Evolutionary conservation across 1,140 invertebrate species (phyloP).

Genomic region (Ceratitis capitata): DNA sequence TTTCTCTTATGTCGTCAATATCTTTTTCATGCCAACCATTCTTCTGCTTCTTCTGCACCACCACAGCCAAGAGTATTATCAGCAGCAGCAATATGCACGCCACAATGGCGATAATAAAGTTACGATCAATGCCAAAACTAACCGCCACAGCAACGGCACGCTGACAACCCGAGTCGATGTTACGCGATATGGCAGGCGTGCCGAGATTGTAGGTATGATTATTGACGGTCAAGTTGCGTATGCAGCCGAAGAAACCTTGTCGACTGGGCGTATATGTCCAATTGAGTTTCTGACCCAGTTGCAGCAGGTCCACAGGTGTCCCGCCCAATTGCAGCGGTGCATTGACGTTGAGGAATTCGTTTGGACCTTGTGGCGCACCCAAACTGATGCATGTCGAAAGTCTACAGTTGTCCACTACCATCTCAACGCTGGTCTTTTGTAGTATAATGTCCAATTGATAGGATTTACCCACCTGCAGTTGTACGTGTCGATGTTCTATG

Average conservation of each 20-base stretch:
- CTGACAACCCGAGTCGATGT: constrained; percentile 77
- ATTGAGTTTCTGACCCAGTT: constrained; percentile 70
- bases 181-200: constrained; percentile 73
- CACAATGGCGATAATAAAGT: constrained; percentile 85
- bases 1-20: constrained; percentile 94
- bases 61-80: constrained; percentile 85
- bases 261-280: constrained; percentile 75
- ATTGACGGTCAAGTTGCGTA: constrained; percentile 86
- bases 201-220: constrained; percentile 82
- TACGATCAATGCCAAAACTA: constrained; percentile 82
- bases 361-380: constrained; percentile 74
- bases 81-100: constrained; percentile 81
- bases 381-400: constrained; percentile 77
- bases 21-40: constrained; percentile 90
- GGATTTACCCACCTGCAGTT: constrained; percentile 79
- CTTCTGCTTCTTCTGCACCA: constrained; percentile 83
- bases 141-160: constrained; percentile 76
- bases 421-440: constrained; percentile 75
- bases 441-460: constrained; percentile 86
- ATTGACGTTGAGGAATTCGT: constrained; percentile 87
- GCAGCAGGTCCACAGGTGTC: constrained; percentile 71
- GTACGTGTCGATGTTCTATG: constrained; percentile 78
- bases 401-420: constrained; percentile 81
- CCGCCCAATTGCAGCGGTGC: constrained; percentile 89
- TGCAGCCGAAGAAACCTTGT: constrained; percentile 82